A percentile compares a stretch with the other conserved stretches of the same genome.
Evolutionary conservation across 2,797 vertebrate genomes (phyloP).

Genomic region (Danio aesculapii): DNA sequence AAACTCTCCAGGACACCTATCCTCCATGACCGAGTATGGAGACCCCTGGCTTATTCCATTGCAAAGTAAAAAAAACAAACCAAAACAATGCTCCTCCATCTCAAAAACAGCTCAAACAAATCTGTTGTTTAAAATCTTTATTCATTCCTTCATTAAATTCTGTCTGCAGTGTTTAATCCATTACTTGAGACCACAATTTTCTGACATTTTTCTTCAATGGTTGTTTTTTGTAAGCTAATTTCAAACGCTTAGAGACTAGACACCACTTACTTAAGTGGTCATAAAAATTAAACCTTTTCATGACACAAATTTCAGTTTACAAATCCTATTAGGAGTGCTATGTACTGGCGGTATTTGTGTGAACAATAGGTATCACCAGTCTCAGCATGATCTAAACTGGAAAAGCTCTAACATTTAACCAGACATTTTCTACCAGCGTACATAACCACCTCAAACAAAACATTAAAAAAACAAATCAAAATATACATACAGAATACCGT

Average conservation of each 20-base stretch:
- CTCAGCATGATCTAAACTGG: conserved; percentile 24
- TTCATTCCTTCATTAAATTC: conserved; percentile 46
- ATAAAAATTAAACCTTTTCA: not conserved
- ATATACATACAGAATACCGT: conserved; percentile 50
- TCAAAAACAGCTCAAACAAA: conserved; percentile 12
- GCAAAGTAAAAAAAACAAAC: no score
- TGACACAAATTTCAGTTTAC: not conserved
- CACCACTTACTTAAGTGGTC: not conserved
- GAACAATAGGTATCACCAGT: conserved; percentile 7
- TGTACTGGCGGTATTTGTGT: conserved; percentile 19
- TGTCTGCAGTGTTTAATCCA: conserved; percentile 40
- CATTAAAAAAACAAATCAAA: conserved; percentile 15
- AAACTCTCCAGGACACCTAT: no score
- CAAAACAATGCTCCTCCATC: not conserved
- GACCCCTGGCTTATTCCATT: no score
- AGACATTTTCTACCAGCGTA: conserved; percentile 32
- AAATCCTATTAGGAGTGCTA: conserved; percentile 3
- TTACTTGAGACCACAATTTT: conserved; percentile 34
- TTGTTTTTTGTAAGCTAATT: not conserved
- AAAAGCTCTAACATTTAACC: conserved; percentile 8
- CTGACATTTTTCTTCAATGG: not conserved
- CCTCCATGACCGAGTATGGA: no score
- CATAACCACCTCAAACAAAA: conserved; percentile 36
- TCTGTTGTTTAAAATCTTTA: conserved; percentile 41
- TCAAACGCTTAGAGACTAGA: not conserved